Percentiles rank a stretch among this genome's conserved stretches.
phyloP scores from a whole-genome alignment of 2,888 invertebrate genomes.

The Trissolcus japonicus region DNA sequence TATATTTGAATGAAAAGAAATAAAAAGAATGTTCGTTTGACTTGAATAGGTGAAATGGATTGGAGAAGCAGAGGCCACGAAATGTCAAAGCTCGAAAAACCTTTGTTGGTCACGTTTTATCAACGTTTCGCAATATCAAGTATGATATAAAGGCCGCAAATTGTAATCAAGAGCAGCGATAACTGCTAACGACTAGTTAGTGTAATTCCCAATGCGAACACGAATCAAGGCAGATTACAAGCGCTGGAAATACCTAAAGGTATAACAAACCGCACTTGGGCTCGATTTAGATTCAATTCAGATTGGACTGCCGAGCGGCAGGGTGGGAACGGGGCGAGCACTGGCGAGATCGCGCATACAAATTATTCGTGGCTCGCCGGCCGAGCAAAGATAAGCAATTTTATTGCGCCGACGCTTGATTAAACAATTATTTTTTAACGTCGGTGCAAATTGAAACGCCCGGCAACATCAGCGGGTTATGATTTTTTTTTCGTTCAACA shows the following conservation, averaged over 20 bases:
- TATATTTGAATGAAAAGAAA: too few relatives aligned
- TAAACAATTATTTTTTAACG: conserved; percentile 58
- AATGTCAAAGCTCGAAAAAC: conserved; percentile 40
- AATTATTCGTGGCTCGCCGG: conserved; percentile 54
- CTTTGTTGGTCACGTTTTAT: conserved; percentile 37
- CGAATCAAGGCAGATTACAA: conserved; percentile 59
- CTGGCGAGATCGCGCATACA: conserved; percentile 54
- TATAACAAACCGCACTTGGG: conserved; percentile 58
- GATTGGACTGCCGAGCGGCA: conserved; percentile 40
- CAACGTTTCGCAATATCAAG: conserved; percentile 37
- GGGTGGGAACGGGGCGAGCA: conserved; percentile 12
- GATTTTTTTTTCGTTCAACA: conserved; percentile 15
- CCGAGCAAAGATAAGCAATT: conserved; percentile 47
- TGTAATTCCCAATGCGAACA: conserved; percentile 59
- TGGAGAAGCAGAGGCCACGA: conserved; percentile 15
- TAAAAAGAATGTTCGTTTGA: too few relatives aligned
- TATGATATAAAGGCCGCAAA: conserved; percentile 55
- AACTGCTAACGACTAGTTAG: conserved; percentile 57
- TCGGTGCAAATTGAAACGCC: conserved; percentile 24
- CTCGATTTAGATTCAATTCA: conserved; percentile 60
- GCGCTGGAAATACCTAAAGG: conserved; percentile 57
- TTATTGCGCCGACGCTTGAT: conserved; percentile 54
- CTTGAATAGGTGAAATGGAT: too few relatives aligned
- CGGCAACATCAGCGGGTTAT: conserved; percentile 26
- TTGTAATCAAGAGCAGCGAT: conserved; percentile 59